phyloP scores from a whole-genome alignment of 2,888 invertebrate genomes.

The Lobophora halterata region DNA sequence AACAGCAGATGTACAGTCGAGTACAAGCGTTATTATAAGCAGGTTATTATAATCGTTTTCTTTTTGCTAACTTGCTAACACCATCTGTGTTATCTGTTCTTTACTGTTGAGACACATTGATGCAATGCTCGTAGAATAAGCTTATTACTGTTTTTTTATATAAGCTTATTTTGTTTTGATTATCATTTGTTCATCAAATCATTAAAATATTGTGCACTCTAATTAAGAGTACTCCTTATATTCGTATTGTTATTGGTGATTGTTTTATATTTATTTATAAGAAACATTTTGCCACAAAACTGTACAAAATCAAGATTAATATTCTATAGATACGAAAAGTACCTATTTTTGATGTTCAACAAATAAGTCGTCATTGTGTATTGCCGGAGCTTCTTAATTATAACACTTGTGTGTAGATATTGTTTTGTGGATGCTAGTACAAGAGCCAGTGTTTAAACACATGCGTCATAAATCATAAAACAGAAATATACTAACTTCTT shows the following conservation, averaged over 20 bases:
- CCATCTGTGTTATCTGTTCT: conserved; percentile 67
- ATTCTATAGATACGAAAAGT: too few relatives aligned
- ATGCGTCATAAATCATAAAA: too few relatives aligned
- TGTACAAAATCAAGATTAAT: too few relatives aligned
- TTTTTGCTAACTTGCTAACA: conserved; percentile 65
- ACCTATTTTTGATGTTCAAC: too few relatives aligned
- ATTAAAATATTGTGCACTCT: too few relatives aligned
- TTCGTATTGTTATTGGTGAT: too few relatives aligned
- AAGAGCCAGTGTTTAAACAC: too few relatives aligned
- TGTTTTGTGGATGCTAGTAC: conserved; percentile 64
- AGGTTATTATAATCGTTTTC: conserved; percentile 62
- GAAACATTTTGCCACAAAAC: too few relatives aligned
- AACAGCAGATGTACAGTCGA: conserved; percentile 68
- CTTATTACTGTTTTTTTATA: neutral
- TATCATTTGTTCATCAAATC: neutral
- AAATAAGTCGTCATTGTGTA: conserved; percentile 45
- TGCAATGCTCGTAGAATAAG: conserved; percentile 15
- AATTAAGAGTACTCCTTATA: too few relatives aligned
- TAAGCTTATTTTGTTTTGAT: neutral
- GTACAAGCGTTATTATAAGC: conserved; percentile 70
- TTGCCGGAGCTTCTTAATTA: conserved; percentile 59
- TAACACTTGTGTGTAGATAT: conserved; percentile 73
- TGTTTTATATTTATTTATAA: too few relatives aligned
- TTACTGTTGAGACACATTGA: conserved; percentile 46
- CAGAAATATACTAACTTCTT: too few relatives aligned